These are phyloP conservation scores for Gallinago paraguaiae DNA, from an alignment of 2,113 vertebrate species.

Conservation along the genomic window DNA sequence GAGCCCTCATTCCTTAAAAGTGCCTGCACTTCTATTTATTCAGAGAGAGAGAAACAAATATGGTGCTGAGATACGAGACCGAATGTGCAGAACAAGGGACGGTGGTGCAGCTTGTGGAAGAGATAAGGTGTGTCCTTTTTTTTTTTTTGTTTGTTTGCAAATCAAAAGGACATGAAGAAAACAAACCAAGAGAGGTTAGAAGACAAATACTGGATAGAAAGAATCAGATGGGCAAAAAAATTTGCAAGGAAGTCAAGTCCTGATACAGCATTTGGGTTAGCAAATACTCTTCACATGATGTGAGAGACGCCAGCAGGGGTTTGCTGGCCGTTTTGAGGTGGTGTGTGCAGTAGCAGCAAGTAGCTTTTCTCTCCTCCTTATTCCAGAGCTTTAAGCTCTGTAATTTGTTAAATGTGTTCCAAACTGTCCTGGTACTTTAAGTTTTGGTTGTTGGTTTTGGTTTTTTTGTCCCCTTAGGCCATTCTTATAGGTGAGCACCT, in stretches of 20 bases:
- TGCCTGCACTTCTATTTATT: conserved; percentile 30
- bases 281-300: neutral
- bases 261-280: neutral
- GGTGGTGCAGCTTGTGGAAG: neutral
- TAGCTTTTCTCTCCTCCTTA: neutral
- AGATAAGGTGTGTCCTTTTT: neutral
- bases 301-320: neutral
- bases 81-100: neutral
- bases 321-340: neutral
- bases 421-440: neutral
- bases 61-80: neutral
- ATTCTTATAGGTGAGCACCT: neutral
- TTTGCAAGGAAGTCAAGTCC: neutral
- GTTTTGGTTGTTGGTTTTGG: neutral
- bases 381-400: neutral
- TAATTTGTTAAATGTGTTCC: neutral
- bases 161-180: neutral
- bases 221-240: neutral
- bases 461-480: neutral
- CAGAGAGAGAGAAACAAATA: neutral
- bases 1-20: conserved; percentile 55
- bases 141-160: neutral
- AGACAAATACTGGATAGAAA: conserved; percentile 3
- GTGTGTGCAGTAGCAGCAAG: neutral
- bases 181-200: neutral